phyloP scores from a whole-genome alignment of 1,140 invertebrate genomes.

The Myzus persicae region DNA sequence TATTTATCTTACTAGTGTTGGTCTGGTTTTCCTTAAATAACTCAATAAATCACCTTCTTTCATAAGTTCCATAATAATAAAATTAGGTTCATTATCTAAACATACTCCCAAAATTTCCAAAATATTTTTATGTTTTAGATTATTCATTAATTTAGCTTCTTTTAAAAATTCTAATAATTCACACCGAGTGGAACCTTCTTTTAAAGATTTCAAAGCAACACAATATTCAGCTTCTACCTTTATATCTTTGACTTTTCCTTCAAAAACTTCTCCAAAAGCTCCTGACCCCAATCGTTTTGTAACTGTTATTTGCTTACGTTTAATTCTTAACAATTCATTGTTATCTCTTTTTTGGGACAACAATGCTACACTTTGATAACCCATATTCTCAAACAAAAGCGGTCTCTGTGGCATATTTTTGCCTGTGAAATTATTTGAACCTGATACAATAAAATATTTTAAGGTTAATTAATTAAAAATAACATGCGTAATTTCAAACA shows the following conservation, averaged over 20 bases:
- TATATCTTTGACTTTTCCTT: too few species aligned
- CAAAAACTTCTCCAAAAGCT: too few species aligned
- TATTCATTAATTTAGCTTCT: too few species aligned
- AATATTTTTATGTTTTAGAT: constrained; percentile 67
- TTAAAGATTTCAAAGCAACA: too few species aligned
- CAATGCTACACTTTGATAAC: constrained; percentile 73
- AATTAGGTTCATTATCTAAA: constrained; percentile 89
- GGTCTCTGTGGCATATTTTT: constrained; percentile 78
- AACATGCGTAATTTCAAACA: neutral
- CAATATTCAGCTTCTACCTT: too few species aligned
- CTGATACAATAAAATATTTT: neutral
- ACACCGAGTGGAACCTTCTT: too few species aligned
- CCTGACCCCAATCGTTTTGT: too few species aligned
- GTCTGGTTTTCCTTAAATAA: constrained; percentile 80
- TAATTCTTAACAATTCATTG: constrained; percentile 68
- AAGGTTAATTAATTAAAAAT: neutral
- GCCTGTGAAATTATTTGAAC: too few species aligned
- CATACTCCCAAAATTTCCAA: constrained; percentile 91
- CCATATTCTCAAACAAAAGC: constrained; percentile 78
- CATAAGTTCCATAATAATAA: constrained; percentile 96
- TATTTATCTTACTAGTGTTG: too few species aligned
- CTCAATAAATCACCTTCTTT: constrained; percentile 92
- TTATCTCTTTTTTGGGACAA: neutral
- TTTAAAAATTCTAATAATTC: too few species aligned
- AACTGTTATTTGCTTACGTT: too few species aligned